These are phyloP conservation scores for Tadarida brasiliensis DNA, from an alignment of 2,797 vertebrate species.

Conservation along the genomic window DNA sequence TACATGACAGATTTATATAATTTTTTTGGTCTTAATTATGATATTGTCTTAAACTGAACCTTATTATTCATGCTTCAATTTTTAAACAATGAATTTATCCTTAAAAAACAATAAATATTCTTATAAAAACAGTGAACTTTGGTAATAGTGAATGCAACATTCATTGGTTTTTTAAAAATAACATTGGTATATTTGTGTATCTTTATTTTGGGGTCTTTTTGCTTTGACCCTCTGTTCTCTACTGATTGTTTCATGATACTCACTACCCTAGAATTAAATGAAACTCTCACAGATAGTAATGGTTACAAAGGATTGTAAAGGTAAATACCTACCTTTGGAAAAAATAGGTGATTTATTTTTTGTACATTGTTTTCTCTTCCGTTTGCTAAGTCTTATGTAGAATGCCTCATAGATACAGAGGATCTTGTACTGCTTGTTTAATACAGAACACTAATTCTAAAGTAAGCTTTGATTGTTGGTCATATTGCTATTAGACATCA, in stretches of 20 bases:
- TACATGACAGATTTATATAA: neutral
- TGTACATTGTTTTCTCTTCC: neutral
- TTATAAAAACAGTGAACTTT: neutral
- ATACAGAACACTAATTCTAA: neutral
- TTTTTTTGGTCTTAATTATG: neutral
- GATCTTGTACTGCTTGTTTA: neutral
- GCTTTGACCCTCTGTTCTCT: neutral
- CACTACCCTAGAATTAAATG: neutral
- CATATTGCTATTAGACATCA: neutral
- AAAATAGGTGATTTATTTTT: slow-evolving; percentile 1
- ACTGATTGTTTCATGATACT: neutral
- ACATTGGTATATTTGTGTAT: neutral
- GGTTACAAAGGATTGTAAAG: neutral
- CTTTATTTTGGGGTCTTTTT: neutral
- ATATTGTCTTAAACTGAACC: neutral
- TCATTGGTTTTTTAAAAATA: slow-evolving; percentile 5
- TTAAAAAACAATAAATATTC: neutral
- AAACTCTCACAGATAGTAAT: neutral
- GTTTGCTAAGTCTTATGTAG: neutral
- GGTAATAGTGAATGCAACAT: neutral
- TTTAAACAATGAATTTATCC: neutral
- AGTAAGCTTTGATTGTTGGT: neutral
- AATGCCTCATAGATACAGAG: neutral
- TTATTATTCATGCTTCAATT: neutral
- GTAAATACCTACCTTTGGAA: neutral